A percentile compares a stretch with the other conserved stretches of the same genome.
Evolutionary conservation across 2,797 vertebrate genomes (phyloP).

Genomic region (Pteropus rufus): DNA sequence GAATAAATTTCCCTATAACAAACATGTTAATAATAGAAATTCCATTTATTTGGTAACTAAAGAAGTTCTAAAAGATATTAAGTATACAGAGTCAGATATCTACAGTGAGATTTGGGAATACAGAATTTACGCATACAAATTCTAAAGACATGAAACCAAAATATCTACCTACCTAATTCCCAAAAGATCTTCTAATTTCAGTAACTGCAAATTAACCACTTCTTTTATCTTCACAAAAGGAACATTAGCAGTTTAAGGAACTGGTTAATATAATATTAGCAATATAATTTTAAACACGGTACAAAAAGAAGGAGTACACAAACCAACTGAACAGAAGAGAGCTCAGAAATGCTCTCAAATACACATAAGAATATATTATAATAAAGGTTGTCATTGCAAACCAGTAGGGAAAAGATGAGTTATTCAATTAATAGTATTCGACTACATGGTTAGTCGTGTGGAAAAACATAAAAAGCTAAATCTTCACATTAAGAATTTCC

Average conservation of each 20-base stretch:
- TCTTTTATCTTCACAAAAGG: not conserved
- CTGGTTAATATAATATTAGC: not conserved
- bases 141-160: not conserved
- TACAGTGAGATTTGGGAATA: not conserved
- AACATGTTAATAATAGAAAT: not conserved
- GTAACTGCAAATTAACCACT: not conserved
- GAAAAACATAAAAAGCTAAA: not conserved
- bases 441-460: not conserved
- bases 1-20: not conserved
- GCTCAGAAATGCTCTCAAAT: not conserved
- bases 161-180: not conserved
- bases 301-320: not conserved
- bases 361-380: not conserved
- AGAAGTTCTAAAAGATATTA: not conserved
- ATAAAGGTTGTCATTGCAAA: not conserved
- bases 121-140: not conserved
- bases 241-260: not conserved
- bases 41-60: not conserved
- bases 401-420: not conserved
- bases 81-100: not conserved
- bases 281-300: constrained; percentile 26
- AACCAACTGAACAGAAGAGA: not conserved
- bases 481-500: not conserved
- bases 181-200: not conserved
- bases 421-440: not conserved